Percentiles rank a stretch among this genome's conserved stretches.
These are phyloP conservation scores for Megalopta genalis DNA, from an alignment of 1,140 invertebrate genomes.

Conservation along the genomic window DNA sequence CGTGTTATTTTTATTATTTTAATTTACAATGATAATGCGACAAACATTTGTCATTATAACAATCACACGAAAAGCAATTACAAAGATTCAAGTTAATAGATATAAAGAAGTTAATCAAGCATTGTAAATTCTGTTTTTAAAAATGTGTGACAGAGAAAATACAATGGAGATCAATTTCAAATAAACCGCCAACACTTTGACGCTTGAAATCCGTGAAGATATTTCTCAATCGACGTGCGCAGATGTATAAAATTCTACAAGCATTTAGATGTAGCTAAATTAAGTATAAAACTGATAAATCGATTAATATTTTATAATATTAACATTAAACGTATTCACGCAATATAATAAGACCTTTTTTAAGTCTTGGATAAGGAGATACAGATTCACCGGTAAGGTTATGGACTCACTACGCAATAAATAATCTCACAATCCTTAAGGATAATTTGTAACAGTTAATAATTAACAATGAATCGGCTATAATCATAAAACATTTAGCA, in stretches of 20 bases:
- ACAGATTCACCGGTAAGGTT: conserved; percentile 7
- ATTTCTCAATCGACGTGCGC: not conserved
- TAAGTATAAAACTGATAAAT: not conserved
- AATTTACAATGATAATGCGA: no score
- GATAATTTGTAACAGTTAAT: not conserved
- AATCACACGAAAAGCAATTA: not conserved
- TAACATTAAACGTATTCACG: not conserved
- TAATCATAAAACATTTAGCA: no score
- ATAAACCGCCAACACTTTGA: not conserved
- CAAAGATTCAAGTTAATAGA: no score
- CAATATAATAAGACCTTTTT: not conserved
- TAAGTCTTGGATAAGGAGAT: not conserved
- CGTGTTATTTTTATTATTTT: no score
- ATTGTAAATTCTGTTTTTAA: not conserved
- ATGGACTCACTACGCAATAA: not conserved
- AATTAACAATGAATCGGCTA: not conserved
- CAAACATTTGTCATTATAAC: no score
- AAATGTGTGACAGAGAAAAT: not conserved
- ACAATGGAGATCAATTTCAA: not conserved
- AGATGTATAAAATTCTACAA: not conserved
- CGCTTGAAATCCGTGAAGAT: not conserved
- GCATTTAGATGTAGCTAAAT: not conserved
- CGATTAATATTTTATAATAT: not conserved
- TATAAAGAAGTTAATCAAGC: not conserved
- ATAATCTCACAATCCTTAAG: not conserved